Percentiles rank a stretch among this genome's conserved stretches.
Evolutionary conservation across 2,797 vertebrate genomes (phyloP).

Genomic region (Scolopax rusticola): DNA sequence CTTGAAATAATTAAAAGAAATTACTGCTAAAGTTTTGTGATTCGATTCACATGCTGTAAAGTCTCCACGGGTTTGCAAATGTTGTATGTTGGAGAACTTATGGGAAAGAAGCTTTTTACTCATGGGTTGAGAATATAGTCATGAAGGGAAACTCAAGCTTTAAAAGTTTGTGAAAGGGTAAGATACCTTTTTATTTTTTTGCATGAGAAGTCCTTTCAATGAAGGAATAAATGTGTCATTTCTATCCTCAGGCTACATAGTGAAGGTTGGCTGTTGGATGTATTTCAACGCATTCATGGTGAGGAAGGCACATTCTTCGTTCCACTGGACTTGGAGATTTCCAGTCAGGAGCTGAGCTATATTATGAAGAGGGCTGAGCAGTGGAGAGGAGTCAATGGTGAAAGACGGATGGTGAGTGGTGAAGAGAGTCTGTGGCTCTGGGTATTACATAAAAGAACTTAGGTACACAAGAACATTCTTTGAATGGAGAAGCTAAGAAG

Average conservation of each 20-base stretch:
- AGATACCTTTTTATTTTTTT: not conserved
- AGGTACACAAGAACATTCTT: not conserved
- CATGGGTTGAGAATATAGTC: not conserved
- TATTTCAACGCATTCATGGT: constrained; percentile 84
- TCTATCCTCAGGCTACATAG: constrained; percentile 83
- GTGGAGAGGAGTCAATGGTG: constrained; percentile 91
- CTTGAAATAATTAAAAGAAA: not conserved
- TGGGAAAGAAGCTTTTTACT: not conserved
- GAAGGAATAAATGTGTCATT: not conserved
- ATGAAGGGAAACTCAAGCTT: not conserved
- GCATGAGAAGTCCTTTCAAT: not conserved
- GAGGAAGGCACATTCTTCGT: constrained; percentile 87
- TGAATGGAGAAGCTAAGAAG: not conserved
- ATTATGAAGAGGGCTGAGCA: constrained; percentile 91
- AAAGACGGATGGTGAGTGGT: constrained; percentile 89
- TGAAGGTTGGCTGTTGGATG: constrained; percentile 87
- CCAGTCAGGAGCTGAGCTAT: constrained; percentile 91
- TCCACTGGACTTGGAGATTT: constrained; percentile 91
- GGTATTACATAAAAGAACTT: not conserved
- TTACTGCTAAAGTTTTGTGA: not conserved
- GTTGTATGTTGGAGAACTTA: not conserved
- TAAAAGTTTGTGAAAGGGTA: not conserved
- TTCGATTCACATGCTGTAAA: not conserved
- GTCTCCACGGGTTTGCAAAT: not conserved
- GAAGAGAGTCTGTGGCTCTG: not conserved